Evolutionary conservation across 2,797 vertebrate genomes (phyloP).

Genomic region (Scolopax rusticola): DNA sequence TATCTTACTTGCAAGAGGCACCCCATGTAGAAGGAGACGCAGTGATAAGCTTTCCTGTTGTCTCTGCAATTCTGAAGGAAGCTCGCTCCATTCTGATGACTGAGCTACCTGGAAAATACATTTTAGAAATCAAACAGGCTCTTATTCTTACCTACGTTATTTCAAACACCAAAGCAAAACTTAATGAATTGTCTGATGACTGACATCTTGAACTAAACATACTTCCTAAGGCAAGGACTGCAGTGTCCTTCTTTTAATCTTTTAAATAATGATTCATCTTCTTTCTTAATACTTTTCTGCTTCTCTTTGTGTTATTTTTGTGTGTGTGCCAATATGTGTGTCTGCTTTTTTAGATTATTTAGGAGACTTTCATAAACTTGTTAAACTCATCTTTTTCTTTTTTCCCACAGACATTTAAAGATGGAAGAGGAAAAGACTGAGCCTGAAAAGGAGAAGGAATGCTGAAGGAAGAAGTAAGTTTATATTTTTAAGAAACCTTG

Average conservation of each 20-base stretch:
- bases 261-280: not conserved
- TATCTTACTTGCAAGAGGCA: constrained; percentile 55
- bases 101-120: not conserved
- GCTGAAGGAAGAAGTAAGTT: not conserved
- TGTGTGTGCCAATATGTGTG: not conserved
- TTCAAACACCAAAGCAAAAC: not conserved
- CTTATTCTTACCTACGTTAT: not conserved
- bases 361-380: not conserved
- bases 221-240: not conserved
- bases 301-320: not conserved
- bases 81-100: not conserved
- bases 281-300: not conserved
- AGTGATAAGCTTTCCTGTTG: constrained; percentile 42
- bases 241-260: not conserved
- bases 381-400: not conserved
- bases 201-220: not conserved
- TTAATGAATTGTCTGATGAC: not conserved
- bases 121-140: constrained; percentile 23
- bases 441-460: not conserved
- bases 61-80: constrained; percentile 1
- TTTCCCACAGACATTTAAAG: not conserved
- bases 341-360: not conserved
- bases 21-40: constrained; percentile 6
- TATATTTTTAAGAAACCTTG: not conserved
- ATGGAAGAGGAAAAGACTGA: not conserved